A percentile compares a stretch with the other conserved stretches of the same genome.
Conservation (phyloP, 2,797 vertebrate species). For the Microchirus variegatus region DNA sequence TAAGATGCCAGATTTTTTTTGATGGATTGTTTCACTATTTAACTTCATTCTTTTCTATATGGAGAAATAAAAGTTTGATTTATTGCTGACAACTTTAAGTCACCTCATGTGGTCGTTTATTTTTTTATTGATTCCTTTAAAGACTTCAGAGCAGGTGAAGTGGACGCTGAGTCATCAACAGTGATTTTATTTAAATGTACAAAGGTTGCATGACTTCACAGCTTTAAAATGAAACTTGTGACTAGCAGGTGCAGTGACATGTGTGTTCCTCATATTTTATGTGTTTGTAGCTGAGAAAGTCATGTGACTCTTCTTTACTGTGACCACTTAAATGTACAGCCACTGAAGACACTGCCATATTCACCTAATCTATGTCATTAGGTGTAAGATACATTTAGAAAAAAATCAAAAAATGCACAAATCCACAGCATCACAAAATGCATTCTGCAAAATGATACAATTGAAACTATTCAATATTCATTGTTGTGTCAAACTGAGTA, state of each 20-base stretch:
- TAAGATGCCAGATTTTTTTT: slow-evolving; percentile 75
- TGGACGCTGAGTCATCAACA: slow-evolving; percentile 1
- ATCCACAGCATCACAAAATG: not conserved
- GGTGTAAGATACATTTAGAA: too few relatives aligned
- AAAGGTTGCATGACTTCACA: not conserved
- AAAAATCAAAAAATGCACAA: too few relatives aligned
- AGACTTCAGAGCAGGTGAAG: not conserved
- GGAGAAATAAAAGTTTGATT: slow-evolving; percentile 82
- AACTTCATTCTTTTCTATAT: slow-evolving; percentile 84
- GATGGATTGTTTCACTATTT: slow-evolving; percentile 83
- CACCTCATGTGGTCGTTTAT: slow-evolving; percentile 29
- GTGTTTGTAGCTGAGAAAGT: not conserved
- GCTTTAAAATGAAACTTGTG: slow-evolving; percentile 34
- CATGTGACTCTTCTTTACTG: slow-evolving; percentile 4
- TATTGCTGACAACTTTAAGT: slow-evolving; percentile 70
- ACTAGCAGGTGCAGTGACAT: slow-evolving; percentile 21
- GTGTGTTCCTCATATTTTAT: not conserved
- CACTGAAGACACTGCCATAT: not conserved
- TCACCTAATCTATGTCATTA: too few relatives aligned
- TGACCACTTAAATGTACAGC: not conserved
- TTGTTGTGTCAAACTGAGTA: not conserved
- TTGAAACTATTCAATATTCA: not conserved
- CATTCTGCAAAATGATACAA: not conserved
- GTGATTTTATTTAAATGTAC: not conserved
- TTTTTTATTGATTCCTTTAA: not conserved